Evolutionary conservation across 2,113 vertebrate species (phyloP), one percentile per base, ranked within the genome.

Genomic region (Indicator indicator): DNA sequence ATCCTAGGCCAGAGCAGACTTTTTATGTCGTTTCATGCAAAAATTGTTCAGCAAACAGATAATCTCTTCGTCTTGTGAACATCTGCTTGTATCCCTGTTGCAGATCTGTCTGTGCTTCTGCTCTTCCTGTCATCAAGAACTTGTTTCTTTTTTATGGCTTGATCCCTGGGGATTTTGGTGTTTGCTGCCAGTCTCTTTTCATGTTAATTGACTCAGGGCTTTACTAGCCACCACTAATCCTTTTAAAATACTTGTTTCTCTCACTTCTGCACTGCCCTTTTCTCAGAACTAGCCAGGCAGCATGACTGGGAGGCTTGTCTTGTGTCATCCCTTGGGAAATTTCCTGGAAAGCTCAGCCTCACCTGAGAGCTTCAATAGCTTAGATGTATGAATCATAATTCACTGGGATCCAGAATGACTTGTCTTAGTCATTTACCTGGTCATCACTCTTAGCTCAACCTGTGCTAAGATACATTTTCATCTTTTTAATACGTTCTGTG

Each of bases 331-430:
- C 82, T 79, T 52, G 87, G 42, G 91, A 91, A 93, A 93, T 89
- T 95, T 94, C 75, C 87, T 93, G 93, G 89, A 94, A 94, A 91
- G 30, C 75, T 93, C 67, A 70, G 64, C 68, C 85, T 83, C 87
- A 89, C 67, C 54, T 18, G 63, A 91, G 59, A 67, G 59, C 59
- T 79, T 89, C 55, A 73, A 36, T 44, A 69, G 46, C 27, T 40
- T 9, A n/a, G 50, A 36, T 91, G 58, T 77, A 69, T 75, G 85
- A 96, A 24, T 67, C 12, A 18, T 87, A 79, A 70, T 75, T 67
- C 71, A 67, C 74, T 0, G 1, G 27, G 52, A 42, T 73, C 64
- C 2, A 11, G 55, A 89, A 62, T 87, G 38, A 15, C 44, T 65
- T 62, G 8, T 72, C 62, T 82, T 33, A 86, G 54, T 32, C 5